Conservation (phyloP, 2,888 invertebrate species). For the Drosophila colorata region DNA sequence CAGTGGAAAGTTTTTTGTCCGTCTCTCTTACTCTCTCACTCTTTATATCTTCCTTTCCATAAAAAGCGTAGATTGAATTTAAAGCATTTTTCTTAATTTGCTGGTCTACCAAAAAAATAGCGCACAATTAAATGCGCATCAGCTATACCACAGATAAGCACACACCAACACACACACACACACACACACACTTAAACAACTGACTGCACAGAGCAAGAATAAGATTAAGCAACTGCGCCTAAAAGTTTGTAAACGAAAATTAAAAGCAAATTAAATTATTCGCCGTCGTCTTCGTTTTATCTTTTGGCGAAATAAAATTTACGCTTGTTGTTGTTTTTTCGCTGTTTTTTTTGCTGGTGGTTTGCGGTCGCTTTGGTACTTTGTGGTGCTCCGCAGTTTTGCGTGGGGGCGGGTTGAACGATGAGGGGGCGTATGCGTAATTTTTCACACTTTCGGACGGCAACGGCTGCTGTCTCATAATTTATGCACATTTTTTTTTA, state of each 20-base stretch:
- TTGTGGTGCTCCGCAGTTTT: conserved; percentile 34
- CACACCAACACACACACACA: background rate
- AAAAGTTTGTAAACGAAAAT: conserved; percentile 59
- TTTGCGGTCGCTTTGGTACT: conserved; percentile 38
- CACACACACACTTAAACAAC: conserved; percentile 1
- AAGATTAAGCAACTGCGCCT: conserved; percentile 44
- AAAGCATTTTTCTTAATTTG: conserved; percentile 34
- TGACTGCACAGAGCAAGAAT: conserved; percentile 27
- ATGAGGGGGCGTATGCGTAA: conserved; percentile 61
- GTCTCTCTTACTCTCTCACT: background rate
- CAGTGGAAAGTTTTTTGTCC: background rate
- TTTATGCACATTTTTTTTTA: conserved; percentile 66
- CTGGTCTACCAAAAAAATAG: conserved; percentile 1
- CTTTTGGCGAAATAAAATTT: conserved; percentile 36
- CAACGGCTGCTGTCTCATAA: conserved; percentile 50
- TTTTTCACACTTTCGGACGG: conserved; percentile 61
- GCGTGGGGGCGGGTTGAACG: background rate
- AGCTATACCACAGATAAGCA: conserved; percentile 8
- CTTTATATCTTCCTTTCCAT: background rate
- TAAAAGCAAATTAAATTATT: conserved; percentile 68
- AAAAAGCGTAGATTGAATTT: background rate
- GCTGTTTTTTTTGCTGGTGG: conserved; percentile 9
- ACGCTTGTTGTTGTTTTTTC: conserved; percentile 8
- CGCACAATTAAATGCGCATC: conserved; percentile 35
- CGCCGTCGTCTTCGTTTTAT: conserved; percentile 26